phyloP scores from a whole-genome alignment of 2,888 invertebrate genomes.

The Pristionchus maxplancki region DNA sequence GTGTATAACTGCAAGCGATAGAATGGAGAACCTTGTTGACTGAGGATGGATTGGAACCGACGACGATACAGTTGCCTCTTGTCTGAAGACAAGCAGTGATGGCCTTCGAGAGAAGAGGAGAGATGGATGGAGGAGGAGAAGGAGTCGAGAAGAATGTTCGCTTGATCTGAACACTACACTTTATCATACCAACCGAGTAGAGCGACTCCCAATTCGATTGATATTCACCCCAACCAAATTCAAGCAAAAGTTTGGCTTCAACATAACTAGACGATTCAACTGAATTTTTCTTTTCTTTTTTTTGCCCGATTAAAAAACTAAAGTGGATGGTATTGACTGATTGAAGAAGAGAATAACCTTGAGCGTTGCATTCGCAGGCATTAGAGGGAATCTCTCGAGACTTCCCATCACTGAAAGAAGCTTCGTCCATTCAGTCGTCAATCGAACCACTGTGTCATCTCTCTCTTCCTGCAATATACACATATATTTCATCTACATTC shows the following conservation, averaged over 20 bases:
- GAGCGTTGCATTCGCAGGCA: constrained; percentile 48
- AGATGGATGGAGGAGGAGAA: constrained; percentile 11
- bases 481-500: neutral
- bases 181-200: neutral
- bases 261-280: neutral
- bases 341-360: constrained; percentile 23
- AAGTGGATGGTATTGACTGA: neutral
- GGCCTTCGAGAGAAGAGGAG: constrained; percentile 37
- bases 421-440: constrained; percentile 62
- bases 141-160: constrained; percentile 42
- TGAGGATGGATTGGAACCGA: constrained; percentile 19
- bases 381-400: constrained; percentile 62
- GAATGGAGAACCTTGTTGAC: constrained; percentile 19
- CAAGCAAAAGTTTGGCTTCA: neutral
- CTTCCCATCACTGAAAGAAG: constrained; percentile 61
- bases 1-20: neutral
- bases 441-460: constrained; percentile 66
- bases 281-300: neutral
- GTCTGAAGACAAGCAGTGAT: constrained; percentile 47
- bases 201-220: neutral
- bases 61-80: constrained; percentile 33
- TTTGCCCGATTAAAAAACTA: neutral
- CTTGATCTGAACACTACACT: constrained; percentile 2
- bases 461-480: constrained; percentile 57
- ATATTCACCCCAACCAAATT: too few relatives aligned